phyloP scores from a whole-genome alignment of 2,113 vertebrate genomes.

The Microcebus murinus region DNA sequence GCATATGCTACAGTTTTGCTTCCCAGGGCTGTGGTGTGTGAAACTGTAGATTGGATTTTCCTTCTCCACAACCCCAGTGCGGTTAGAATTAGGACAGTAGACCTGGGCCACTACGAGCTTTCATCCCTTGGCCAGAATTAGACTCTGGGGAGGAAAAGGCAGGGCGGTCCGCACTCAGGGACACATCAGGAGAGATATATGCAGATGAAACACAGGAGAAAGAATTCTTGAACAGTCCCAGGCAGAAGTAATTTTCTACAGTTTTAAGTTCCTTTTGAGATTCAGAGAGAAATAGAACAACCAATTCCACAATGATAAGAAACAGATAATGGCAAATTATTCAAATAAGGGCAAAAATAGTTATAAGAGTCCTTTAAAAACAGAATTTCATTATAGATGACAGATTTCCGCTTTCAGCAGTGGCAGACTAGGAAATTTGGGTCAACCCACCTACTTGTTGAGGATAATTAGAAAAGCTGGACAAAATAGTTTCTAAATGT shows the following conservation, averaged over 20 bases:
- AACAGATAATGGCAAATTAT: neutral
- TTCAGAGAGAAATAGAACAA: slow-evolving; percentile 20
- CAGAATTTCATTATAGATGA: neutral
- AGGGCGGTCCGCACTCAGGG: neutral
- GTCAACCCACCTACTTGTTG: neutral
- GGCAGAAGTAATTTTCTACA: neutral
- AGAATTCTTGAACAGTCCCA: neutral
- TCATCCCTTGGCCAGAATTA: neutral
- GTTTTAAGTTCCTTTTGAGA: neutral
- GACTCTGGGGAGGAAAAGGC: neutral
- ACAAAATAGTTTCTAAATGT: neutral
- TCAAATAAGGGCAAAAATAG: neutral
- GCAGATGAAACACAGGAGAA: neutral
- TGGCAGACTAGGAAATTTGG: neutral
- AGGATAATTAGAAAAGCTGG: neutral
- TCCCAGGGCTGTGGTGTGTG: neutral
- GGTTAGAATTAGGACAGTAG: neutral
- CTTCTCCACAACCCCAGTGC: neutral
- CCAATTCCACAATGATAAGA: neutral
- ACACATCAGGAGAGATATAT: neutral
- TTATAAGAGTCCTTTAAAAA: neutral
- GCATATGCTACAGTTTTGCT: slow-evolving; percentile 54
- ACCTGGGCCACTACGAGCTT: neutral
- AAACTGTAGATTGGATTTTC: neutral
- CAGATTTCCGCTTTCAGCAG: neutral